Base-by-base conservation (phyloP, 2,888 invertebrate species). In the Microctonus brassicae region DNA sequence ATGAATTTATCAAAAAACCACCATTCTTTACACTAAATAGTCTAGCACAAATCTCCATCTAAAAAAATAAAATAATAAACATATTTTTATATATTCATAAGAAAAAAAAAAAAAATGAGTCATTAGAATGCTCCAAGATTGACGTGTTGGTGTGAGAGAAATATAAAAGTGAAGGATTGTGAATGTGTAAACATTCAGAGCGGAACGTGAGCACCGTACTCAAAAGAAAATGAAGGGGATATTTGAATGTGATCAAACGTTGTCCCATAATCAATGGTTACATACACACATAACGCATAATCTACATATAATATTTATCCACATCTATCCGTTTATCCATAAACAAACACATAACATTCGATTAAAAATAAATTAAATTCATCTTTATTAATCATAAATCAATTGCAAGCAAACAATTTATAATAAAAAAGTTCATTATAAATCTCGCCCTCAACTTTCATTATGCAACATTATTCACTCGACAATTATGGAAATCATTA, bases 171-270 rank as follows among this genome's bases (percentile, higher is more conserved):
- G 66, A 66, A 66, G 66, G 66, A 66, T 47, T 66, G 60, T 57
- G 42, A 71, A 67, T 61, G 67, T 66, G 55, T 61, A 53, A 53
- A 55, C 34, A 71, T 71, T 71, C 61, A 71, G 71, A 71, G 71
- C 71, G 71, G 66, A 71, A 67, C 71, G 62, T 17, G 52, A 34
- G 61, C 47, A n/a, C 17, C 29, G 34, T 57, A 42, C 57, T 47
- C 6, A 68, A 13, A 55, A 68, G 66, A 66, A 66, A 66, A 66
- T 24, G 66, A 66, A 66, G 66, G 66, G 66, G 66, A 66, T 57
- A 29, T 4, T 47, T 22, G 17, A 39, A 24, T 33, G 66, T 39
- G 66, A 66, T 39, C 57, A 66, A 58, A 66, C 36, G 57, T 55
- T 66, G 57, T 66, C 66, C 66, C 36, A 66, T 39, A 57, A 66